Evolutionary conservation across 2,113 vertebrate genomes (phyloP), one percentile per base, ranked within the genome.

Genomic region (Hemichromis elongatus): DNA sequence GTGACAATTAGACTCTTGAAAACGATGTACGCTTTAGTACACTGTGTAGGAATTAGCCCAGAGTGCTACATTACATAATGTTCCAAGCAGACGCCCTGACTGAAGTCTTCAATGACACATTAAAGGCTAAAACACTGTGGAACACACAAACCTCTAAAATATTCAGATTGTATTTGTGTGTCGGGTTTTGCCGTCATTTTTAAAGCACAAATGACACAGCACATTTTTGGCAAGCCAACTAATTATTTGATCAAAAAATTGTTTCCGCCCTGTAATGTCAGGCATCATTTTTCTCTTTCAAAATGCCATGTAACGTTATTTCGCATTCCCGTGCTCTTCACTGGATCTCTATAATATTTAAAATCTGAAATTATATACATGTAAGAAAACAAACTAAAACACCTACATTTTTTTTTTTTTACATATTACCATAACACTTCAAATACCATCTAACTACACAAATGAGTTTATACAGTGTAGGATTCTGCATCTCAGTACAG

Each of bases 381-480:
- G 4, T 26, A 45, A 70, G 3, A 70, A 45, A 70, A 70, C 33
- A 66, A 66, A 66, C 78, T 61, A 80, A 77, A 83, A 88, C 87
- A 87, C 85, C 89, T 86, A 83, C 79, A 11, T 53, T 85, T 89
- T 66, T 66, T 13, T 11, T 66, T 66, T 42, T 24, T 30, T 30
- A 70, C 83, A 78, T 70, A 84, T 87, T 80, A 86, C 8, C 66
- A 90, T 86, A 85, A 80, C 75, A 84, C 77, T 86, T 80, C 81
- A 88, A 91, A 88, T 59, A 28, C 80, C 86, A 91, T 88, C 61
- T 85, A 84, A 89, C 63, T 63, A 73, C 81, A 90, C 77, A 89
- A 90, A 83, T 86, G 61, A 93, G 63, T 89, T 86, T 82, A 85
- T 26, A 75, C 30, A 84, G 88, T 88, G 87, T 90, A 81, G 86